Evolutionary conservation across 2,888 invertebrate species (phyloP).

Genomic region (Synergus japonicus): DNA sequence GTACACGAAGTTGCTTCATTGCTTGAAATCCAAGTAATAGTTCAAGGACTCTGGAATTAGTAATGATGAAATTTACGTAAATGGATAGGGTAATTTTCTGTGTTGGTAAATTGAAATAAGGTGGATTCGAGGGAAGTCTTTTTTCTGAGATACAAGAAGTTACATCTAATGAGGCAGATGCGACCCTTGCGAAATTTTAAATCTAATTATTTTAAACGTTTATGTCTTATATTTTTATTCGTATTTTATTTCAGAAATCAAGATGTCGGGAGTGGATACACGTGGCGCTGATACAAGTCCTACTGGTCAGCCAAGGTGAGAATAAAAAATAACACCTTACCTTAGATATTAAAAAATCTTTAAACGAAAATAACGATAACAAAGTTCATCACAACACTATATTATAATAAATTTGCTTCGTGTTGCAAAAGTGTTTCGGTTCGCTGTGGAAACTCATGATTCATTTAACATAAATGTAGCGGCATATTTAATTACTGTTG

Average conservation of each 20-base stretch:
- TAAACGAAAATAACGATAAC: not conserved
- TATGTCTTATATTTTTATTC: not conserved
- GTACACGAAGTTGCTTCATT: not conserved
- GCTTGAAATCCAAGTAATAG: not conserved
- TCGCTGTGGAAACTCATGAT: slow-evolving; percentile 43
- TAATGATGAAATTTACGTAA: not conserved
- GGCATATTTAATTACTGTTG: slow-evolving; percentile 52
- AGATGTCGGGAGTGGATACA: slow-evolving; percentile 67
- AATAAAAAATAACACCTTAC: not conserved
- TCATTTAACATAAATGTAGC: slow-evolving; percentile 46
- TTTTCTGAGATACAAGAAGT: not conserved
- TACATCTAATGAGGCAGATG: not conserved
- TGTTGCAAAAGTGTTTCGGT: slow-evolving; percentile 39
- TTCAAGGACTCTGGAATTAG: not conserved
- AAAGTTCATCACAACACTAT: not conserved
- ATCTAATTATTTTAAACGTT: not conserved
- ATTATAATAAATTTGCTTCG: slow-evolving; percentile 7
- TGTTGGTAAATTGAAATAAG: not conserved
- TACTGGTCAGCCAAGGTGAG: slow-evolving; percentile 70
- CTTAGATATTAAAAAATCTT: not conserved
- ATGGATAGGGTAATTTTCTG: not conserved
- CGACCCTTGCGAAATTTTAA: not conserved
- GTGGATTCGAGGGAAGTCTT: not conserved
- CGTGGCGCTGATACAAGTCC: slow-evolving; percentile 67
- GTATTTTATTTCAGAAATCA: slow-evolving; percentile 60